phyloP scores from a whole-genome alignment of 2,113 vertebrate genomes.

The Polypterus bichir region DNA sequence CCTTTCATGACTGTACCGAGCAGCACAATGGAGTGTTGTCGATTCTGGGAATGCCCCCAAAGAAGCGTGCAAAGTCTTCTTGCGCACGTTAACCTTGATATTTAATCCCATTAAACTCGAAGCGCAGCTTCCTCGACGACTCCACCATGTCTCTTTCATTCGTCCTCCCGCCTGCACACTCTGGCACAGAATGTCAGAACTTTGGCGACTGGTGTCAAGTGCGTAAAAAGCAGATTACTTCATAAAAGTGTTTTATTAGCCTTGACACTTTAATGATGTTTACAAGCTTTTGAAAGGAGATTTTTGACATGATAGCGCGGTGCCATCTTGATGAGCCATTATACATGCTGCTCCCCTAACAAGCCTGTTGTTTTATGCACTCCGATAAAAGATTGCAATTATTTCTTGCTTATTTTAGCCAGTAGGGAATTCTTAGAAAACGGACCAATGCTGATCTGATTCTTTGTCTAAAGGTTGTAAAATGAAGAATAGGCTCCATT shows the following conservation, averaged over 20 bases:
- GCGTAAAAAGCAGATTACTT: conserved; percentile 48
- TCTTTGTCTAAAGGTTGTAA: conserved; percentile 29
- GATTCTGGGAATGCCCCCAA: too few species aligned
- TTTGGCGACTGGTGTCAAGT: conserved; percentile 27
- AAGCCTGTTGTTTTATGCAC: conserved; percentile 28
- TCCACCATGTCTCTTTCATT: conserved; percentile 12
- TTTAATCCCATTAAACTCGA: too few species aligned
- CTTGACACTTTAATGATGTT: conserved; percentile 58
- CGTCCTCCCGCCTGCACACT: conserved; percentile 13
- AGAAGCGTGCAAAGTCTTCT: too few species aligned
- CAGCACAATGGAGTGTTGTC: too few species aligned
- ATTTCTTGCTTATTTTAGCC: conserved; percentile 38
- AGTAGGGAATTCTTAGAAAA: conserved; percentile 41
- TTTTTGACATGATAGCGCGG: conserved; percentile 29
- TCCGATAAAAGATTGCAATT: conserved; percentile 35
- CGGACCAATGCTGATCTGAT: conserved; percentile 22
- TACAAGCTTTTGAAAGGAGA: conserved; percentile 44
- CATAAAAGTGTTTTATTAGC: conserved; percentile 53
- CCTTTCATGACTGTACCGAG: too few species aligned
- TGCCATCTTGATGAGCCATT: conserved; percentile 32
- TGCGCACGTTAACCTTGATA: too few species aligned
- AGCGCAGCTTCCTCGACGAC: background rate
- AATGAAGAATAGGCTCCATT: conserved; percentile 29
- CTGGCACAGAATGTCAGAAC: conserved; percentile 9
- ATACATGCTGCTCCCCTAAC: conserved; percentile 36